Evolutionary conservation across 2,113 vertebrate genomes (phyloP).

Genomic region (Pachyramphus minor): DNA sequence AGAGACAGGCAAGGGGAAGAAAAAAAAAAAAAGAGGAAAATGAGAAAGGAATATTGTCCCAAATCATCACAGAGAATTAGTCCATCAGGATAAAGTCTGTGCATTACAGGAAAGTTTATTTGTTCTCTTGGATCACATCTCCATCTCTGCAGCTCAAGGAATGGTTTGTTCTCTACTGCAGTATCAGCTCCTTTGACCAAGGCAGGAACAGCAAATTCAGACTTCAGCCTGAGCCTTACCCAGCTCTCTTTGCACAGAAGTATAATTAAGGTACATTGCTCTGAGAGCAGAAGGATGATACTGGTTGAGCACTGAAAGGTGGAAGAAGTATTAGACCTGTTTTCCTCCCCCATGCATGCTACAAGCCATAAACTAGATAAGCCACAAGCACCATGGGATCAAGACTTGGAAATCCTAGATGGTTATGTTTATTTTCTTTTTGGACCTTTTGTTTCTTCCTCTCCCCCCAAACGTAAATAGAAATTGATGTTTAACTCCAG

Average conservation of each 20-base stretch:
- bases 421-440: not conserved
- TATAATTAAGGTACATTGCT: fast-evolving
- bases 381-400: not conserved
- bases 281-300: not conserved
- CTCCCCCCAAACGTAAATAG: not conserved
- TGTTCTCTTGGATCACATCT: not conserved
- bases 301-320: not conserved
- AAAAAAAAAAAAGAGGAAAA: not conserved
- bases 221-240: not conserved
- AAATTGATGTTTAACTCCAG: constrained; percentile 20
- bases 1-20: fast-evolving
- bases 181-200: not conserved
- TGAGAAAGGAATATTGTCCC: not conserved
- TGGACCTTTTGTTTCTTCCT: not conserved
- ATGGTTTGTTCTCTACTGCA: not conserved
- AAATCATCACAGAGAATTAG: not conserved
- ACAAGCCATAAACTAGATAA: not conserved
- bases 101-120: not conserved
- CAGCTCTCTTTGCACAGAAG: not conserved
- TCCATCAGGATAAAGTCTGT: not conserved
- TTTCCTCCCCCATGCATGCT: not conserved
- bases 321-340: not conserved
- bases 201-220: not conserved
- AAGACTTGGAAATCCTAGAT: not conserved
- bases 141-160: not conserved